Evolutionary conservation across 2,113 vertebrate genomes (phyloP).

Genomic region (Pogona vitticeps): DNA sequence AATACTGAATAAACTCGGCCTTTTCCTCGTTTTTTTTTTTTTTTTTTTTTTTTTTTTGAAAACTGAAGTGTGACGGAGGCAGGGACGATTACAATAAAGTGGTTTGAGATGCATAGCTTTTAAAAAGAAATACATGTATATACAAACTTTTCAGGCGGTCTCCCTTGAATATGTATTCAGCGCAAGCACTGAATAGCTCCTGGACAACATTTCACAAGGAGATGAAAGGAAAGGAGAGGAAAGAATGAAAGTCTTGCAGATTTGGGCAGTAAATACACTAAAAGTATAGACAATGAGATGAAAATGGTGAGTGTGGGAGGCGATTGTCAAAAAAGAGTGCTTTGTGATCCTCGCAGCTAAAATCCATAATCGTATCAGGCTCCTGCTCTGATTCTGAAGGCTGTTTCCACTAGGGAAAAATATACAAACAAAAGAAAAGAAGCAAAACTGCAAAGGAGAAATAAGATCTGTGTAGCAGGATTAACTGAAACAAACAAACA

Average conservation of each 20-base stretch:
- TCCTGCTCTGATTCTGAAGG: conserved; percentile 45
- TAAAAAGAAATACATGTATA: background rate
- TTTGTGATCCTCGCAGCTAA: conserved; percentile 51
- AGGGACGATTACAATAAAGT: background rate
- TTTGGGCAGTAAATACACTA: background rate
- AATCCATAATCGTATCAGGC: conserved; percentile 32
- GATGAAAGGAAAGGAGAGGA: conserved; percentile 53
- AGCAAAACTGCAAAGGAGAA: background rate
- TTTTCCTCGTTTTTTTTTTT: background rate
- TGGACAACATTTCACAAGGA: conserved; percentile 47
- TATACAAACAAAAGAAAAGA: background rate
- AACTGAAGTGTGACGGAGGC: background rate
- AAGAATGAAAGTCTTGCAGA: conserved; percentile 2
- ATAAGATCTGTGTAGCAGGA: background rate
- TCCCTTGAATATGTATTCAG: conserved; percentile 20
- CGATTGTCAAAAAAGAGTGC: conserved; percentile 30
- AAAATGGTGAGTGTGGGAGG: conserved; percentile 7
- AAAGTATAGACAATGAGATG: conserved; percentile 20
- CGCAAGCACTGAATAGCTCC: conserved; percentile 40
- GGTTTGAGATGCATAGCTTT: background rate
- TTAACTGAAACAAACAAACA: background rate
- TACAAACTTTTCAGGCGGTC: conserved; percentile 19
- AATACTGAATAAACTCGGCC: background rate
- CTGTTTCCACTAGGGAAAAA: background rate
- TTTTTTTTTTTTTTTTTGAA: too few species aligned